phyloP scores from a whole-genome alignment of 2,797 vertebrate genomes.

The Rhinophrynus dorsalis region DNA sequence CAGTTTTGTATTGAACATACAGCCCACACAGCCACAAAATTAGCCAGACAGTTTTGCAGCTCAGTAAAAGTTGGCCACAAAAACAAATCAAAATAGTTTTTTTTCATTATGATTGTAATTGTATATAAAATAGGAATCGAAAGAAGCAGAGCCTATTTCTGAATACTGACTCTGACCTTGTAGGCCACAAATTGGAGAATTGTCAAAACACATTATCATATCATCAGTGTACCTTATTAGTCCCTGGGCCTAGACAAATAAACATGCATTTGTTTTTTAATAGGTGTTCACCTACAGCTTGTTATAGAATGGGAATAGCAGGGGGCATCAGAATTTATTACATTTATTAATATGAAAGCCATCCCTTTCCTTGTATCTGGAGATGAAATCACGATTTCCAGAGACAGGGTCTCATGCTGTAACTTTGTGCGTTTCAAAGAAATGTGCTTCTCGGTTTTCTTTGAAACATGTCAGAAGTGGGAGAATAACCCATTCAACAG shows the following conservation, averaged over 20 bases:
- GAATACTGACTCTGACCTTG: conserved; percentile 31
- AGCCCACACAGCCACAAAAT: too few species aligned
- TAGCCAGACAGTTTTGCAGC: too few species aligned
- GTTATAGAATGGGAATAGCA: conserved; percentile 25
- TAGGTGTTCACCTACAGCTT: conserved; percentile 41
- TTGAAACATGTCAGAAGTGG: conserved; percentile 45
- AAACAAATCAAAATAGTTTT: background rate
- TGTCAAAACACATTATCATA: conserved; percentile 30
- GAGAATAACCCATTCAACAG: conserved; percentile 53
- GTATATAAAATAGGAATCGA: background rate
- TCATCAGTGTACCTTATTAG: conserved; percentile 34
- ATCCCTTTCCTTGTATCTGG: conserved; percentile 22
- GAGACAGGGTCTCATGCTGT: conserved; percentile 41
- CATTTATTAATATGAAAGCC: conserved; percentile 31
- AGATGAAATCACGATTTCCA: conserved; percentile 47
- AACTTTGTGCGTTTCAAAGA: conserved; percentile 46
- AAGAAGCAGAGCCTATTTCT: conserved; percentile 9
- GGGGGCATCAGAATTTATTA: conserved; percentile 43
- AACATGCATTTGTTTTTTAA: conserved; percentile 34
- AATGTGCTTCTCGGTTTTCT: conserved; percentile 48
- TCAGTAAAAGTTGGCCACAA: background rate
- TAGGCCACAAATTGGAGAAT: conserved; percentile 26
- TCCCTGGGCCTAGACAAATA: conserved; percentile 42
- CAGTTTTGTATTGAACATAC: too few species aligned
- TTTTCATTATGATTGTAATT: background rate